Base-by-base conservation (phyloP, 2,113 vertebrate genomes). In the Myrmophylax atrothorax region DNA sequence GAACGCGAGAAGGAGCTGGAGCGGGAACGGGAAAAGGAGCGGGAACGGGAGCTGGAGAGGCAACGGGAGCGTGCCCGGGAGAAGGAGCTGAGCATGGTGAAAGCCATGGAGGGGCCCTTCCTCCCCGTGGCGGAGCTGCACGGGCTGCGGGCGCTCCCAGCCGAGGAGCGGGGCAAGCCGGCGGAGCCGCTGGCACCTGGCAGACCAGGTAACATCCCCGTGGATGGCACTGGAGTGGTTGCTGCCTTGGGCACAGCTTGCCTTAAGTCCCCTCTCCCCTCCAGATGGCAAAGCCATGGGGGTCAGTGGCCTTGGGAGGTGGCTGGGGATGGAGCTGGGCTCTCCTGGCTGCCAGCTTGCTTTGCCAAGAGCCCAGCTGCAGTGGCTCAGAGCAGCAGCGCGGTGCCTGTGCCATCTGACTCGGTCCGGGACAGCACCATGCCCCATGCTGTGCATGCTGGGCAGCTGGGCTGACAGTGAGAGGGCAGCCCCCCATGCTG, bases 61-160 rank as follows among this genome's bases (percentile, higher is more conserved):
- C 98, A 99, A 93, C 98, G 98, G 38, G 98, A 99, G 77, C 98
- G 98, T 7, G 98, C 98, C 69, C 98, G 99, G 24, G 99, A 99
- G 96, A 99, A 99, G 97, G 99, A 99, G 96, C 98, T 99, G 95
- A 99, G 98, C 97, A 98, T 98, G 6, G 98, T 99, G 92, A 99
- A 99, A 98, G 98, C 98, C 88, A 98, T 99, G 97, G 99, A 99
- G 93, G 99, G 98, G 22, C 98, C 99, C 63, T 99, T 99, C 97
- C 97, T 99, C 90, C 97, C 98, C 0, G 96, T 97, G 80, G 97
- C 98, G 0, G 99, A 99, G 94, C 97, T 99, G 69, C 99, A 99
- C 5, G 98, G 97, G 37, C 98, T 99, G 89, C 98, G 99, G 46
- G 95, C 97, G 17, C 99, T 98, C 49, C 75, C 95, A 0, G 25